Evolutionary conservation across 2,797 vertebrate species (phyloP), one percentile per base, ranked within the genome.

Genomic region (Crocodylus rhombifer): DNA sequence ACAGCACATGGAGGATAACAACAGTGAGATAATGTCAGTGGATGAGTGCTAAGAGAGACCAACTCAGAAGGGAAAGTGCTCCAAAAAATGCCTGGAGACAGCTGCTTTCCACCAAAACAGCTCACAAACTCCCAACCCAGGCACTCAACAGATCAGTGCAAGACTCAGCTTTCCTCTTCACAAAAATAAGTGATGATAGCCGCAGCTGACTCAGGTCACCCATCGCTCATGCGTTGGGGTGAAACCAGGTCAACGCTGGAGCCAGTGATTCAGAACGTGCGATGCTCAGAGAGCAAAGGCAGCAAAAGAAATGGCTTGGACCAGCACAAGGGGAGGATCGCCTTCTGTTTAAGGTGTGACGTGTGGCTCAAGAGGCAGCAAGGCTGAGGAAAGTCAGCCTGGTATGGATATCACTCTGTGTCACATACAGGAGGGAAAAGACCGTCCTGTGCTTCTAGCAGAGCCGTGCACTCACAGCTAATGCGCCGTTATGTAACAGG

Each of bases 71-170:
- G 84, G 23, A 42, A 6, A 2, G 0, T 1, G 64, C 9, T 16
- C 20, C 82, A 20, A 86, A 88, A 73, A 84, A 18, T 56, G 80
- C 1, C 0, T 3, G 36, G 71, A 25, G 30, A 63, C 61, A 87
- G 82, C 80, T 90, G 67, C 51, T 61, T 69, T 71, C 76, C 30
- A 51, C 82, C 74, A 62, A 67, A 90, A 62, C 89, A 93, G 0
- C 23, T 18, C 86, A 56, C 82, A 76, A 87, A 84, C 86, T 88
- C 36, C 60, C 65, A 84, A 77, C 14, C 71, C 86, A 36, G 13
- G 74, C 0, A 10, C 26, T n/a, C 73, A 51, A 4, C 12, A 51
- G 51, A 28, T 26, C 51, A 75, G 16, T 23, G 33, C 26, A 51
- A 75, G 26, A 5, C 51, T 75, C 56, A 12, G 51, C 51, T 55